Conservation (phyloP, 2,888 invertebrate species). For the Agrotis exclamationis region DNA sequence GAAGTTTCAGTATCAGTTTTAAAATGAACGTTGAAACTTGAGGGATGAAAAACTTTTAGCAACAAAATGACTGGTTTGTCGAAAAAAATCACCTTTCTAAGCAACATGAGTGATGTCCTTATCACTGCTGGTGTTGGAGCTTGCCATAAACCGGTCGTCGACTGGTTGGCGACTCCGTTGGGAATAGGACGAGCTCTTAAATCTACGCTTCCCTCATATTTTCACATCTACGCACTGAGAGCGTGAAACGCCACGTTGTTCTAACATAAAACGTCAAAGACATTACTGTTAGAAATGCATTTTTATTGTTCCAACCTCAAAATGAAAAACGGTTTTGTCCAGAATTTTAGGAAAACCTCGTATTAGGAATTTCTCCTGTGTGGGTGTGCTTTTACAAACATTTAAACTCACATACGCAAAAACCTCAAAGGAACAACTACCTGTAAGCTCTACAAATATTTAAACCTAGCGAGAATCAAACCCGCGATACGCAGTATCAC, state of each 20-base stretch:
- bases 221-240: conserved; percentile 49
- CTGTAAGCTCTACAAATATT: too few species aligned
- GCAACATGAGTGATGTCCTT: conserved; percentile 46
- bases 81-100: neutral
- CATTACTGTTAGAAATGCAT: neutral
- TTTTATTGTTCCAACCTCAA: too few species aligned
- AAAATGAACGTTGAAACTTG: neutral
- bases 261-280: neutral
- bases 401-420: too few species aligned
- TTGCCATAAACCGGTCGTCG: conserved; percentile 52
- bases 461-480: too few species aligned
- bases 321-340: too few species aligned
- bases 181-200: conserved; percentile 54
- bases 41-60: neutral
- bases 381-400: too few species aligned
- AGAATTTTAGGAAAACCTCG: too few species aligned
- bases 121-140: conserved; percentile 44
- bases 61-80: neutral
- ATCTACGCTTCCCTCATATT: conserved; percentile 49
- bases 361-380: too few species aligned
- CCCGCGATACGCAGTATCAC: too few species aligned
- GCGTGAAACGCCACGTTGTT: neutral
- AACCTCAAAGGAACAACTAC: too few species aligned
- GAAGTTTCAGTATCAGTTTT: too few species aligned
- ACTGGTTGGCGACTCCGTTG: conserved; percentile 56